Evolutionary conservation across 1,140 invertebrate genomes (phyloP).

Genomic region (Penaeus chinensis): DNA sequence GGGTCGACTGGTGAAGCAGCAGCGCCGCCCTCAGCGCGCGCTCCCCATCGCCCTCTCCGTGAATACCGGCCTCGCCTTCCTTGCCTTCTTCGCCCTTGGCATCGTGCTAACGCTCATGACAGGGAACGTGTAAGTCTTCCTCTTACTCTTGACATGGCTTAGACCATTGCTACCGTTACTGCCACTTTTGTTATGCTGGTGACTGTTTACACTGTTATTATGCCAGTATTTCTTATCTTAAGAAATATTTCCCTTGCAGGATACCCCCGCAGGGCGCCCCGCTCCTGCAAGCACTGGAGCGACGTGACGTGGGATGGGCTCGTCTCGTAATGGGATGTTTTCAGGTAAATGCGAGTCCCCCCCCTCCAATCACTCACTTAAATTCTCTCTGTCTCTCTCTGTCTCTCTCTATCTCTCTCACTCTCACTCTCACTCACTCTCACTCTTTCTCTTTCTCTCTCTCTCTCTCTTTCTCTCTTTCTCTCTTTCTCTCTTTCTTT

Average conservation of each 20-base stretch:
- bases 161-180: no score
- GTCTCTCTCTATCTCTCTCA: neutral
- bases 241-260: neutral
- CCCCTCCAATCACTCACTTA: neutral
- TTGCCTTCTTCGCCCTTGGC: slow-evolving; percentile 49
- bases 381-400: neutral
- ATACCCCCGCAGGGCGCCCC: slow-evolving; percentile 38
- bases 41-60: slow-evolving; percentile 39
- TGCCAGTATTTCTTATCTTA: neutral
- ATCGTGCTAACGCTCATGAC: slow-evolving; percentile 55
- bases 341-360: slow-evolving; percentile 21
- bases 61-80: slow-evolving; percentile 28
- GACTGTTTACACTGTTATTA: neutral
- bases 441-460: neutral
- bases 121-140: slow-evolving; percentile 38
- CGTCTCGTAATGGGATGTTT: slow-evolving; percentile 33
- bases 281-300: slow-evolving; percentile 40
- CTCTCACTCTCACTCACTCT: neutral
- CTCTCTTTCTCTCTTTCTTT: neutral
- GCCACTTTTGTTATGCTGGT: no score
- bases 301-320: slow-evolving; percentile 51
- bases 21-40: slow-evolving; percentile 14
- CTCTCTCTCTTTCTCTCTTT: neutral
- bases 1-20: slow-evolving; percentile 27
- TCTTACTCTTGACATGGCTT: neutral